Evolutionary conservation across 2,113 vertebrate species (phyloP).

Genomic region (Coptodon rendalli): DNA sequence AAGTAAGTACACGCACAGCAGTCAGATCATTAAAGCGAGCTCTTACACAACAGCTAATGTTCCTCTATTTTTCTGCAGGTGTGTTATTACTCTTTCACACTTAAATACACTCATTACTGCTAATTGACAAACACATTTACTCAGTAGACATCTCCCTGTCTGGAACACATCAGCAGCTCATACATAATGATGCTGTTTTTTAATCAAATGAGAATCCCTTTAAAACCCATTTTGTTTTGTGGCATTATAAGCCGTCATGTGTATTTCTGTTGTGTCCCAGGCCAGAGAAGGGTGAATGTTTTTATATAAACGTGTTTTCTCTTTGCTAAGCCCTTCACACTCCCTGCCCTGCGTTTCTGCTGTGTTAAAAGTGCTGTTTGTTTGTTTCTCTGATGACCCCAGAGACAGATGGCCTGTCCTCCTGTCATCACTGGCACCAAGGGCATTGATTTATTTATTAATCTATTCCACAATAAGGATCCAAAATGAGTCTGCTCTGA

Average conservation of each 20-base stretch:
- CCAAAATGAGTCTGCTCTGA: conserved; percentile 11
- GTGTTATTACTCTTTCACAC: neutral
- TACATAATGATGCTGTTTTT: neutral
- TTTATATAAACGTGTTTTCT: neutral
- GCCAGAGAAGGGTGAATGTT: neutral
- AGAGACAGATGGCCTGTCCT: conserved; percentile 3
- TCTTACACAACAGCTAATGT: conserved; percentile 32
- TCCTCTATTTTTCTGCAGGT: neutral
- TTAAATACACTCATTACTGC: neutral
- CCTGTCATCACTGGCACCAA: neutral
- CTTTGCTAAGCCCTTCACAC: neutral
- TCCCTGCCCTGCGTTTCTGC: neutral
- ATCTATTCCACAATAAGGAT: neutral
- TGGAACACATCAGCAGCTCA: neutral
- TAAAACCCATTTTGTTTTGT: neutral
- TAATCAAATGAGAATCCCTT: neutral
- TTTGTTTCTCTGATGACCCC: neutral
- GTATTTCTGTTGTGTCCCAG: neutral
- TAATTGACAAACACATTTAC: neutral
- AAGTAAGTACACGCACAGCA: conserved; percentile 81
- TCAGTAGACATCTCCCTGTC: neutral
- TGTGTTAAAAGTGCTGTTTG: neutral
- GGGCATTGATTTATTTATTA: neutral
- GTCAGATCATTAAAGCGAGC: neutral
- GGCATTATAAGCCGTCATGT: neutral